Conservation (phyloP, 2,888 invertebrate genomes). For the Sclerodermus sp. region DNA sequence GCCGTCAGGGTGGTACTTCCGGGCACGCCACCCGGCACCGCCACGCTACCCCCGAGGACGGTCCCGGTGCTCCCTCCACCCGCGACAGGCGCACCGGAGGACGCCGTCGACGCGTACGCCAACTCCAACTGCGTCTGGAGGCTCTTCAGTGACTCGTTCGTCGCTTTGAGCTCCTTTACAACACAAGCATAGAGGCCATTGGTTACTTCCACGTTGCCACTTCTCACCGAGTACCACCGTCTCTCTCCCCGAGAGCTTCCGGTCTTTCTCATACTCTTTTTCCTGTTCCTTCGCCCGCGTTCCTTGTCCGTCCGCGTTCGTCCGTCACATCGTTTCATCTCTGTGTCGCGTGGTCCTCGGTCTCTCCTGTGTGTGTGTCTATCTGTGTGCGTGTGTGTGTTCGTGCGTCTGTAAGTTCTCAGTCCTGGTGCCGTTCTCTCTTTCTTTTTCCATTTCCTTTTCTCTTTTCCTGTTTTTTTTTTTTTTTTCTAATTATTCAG, state of each 20-base stretch:
- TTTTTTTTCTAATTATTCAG: too few species aligned
- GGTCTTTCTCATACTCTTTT: background rate
- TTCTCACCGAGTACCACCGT: too few species aligned
- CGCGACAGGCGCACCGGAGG: slow-evolving; percentile 50
- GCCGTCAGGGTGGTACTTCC: slow-evolving; percentile 74
- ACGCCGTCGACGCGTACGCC: slow-evolving; percentile 66
- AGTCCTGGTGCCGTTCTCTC: too few species aligned
- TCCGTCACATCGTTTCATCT: too few species aligned
- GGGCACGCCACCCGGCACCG: slow-evolving; percentile 59
- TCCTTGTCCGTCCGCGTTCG: too few species aligned
- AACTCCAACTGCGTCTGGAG: slow-evolving; percentile 80
- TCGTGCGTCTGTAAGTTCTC: too few species aligned
- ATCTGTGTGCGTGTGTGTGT: slow-evolving; percentile 23
- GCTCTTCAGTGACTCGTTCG: slow-evolving; percentile 82
- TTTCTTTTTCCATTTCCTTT: too few species aligned
- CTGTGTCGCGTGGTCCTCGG: too few species aligned
- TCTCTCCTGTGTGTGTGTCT: too few species aligned
- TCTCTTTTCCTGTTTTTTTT: too few species aligned
- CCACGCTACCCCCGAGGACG: slow-evolving; percentile 51
- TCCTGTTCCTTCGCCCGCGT: too few species aligned
- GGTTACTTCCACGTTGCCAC: slow-evolving; percentile 18
- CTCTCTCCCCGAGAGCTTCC: background rate
- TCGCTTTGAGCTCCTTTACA: slow-evolving; percentile 77
- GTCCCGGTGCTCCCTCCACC: slow-evolving; percentile 39
- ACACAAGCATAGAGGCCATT: slow-evolving; percentile 50